Base-by-base conservation (phyloP, 2,888 invertebrate species). In the Bhutanitis thaidina region DNA sequence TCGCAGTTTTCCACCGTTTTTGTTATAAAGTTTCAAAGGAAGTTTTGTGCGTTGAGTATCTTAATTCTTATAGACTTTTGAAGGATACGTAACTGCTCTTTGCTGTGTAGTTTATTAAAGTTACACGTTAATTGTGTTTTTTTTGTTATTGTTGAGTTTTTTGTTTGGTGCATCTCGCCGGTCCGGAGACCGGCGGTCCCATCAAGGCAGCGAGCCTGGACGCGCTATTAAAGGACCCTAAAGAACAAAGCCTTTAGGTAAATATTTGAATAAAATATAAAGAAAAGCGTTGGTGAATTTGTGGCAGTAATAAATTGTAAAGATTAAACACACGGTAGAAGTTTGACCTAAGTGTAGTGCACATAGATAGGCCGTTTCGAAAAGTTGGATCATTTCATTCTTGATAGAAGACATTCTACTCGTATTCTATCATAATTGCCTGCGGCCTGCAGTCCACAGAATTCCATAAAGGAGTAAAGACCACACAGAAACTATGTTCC, bases 91-190 rank as follows among this genome's bases (percentile, higher is more conserved):
- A 78, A 80, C 78, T 78, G 74, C 72, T 65, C 69, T 76, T 69
- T 70, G 68, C 74, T 69, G 83, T 80, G 81, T 73, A 79, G 80
- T 85, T 84, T 74, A 67, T 76, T 72, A 61, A 79, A 85, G 85
- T 88, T 75, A 74, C 80, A 68, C 80, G 82, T 84, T 80, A 77
- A 71, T 78, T 82, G 83, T 82, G 87, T 86, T 87, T 83, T 66
- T 82, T 88, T 83, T 85, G 84, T 89, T 87, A 82, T 89, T 89
- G 86, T 89, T 88, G 69, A 86, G 84, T 87, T 88, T 86, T 88
- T 87, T 86, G 86, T 87, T 87, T 87, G 83, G 89, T 89, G 89
- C 85, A 87, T 83, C 86, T 87, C 80, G 85, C 77, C 85, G 84
- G 81, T 78, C 70, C 78, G 77, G 78, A 85, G 83, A 79, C 78